Evolutionary conservation across 1,140 invertebrate species (phyloP), one percentile per base, ranked within the genome.

Genomic region (Dendrolimus punctatus): DNA sequence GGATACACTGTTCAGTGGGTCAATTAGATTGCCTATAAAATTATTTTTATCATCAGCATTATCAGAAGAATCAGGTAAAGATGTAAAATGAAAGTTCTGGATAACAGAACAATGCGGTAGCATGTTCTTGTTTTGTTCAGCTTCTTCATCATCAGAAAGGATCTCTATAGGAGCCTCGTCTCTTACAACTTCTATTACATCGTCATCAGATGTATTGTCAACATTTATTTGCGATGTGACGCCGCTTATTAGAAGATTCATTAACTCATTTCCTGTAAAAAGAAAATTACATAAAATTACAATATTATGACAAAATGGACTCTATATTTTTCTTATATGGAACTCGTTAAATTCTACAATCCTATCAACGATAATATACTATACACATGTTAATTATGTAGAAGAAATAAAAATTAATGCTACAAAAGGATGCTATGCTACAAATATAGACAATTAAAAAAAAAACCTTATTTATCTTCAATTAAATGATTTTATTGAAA

Each of bases 111-210:
- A 54, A 44, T 60, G 50, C 36, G 41, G 39, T 51, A 57, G 46
- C 39, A 60, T 59, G 8, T 36, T 49, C 50, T 69, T 67, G 62
- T 62, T 49, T 42, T 75, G 40, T 58, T 82, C 76, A 41, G 64
- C 50, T 67, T 86, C 83, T 64, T 86, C 80, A 5, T 69, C 78
- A 10, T 86, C 83, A 0, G 83, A 84, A 43, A 86, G 46, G 61
- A 86, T 84, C 68, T 83, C 80, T 38, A 86, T 86, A 2, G 83
- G 83, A 6, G 80, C 78, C 58, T 86, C 83, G 49, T 84, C 83
- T 62, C 78, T 71, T 39, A 83, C 73, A 9, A 86, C 83, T 71
- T 86, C 83, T 50, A 86, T 84, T 6, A 84, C 80, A 49, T 86
- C 83, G 64, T 86, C 83, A 55, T 85, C 82, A 10, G 82, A 85